phyloP scores from a whole-genome alignment of 2,797 vertebrate species.

The Pogonophryne albipinna region DNA sequence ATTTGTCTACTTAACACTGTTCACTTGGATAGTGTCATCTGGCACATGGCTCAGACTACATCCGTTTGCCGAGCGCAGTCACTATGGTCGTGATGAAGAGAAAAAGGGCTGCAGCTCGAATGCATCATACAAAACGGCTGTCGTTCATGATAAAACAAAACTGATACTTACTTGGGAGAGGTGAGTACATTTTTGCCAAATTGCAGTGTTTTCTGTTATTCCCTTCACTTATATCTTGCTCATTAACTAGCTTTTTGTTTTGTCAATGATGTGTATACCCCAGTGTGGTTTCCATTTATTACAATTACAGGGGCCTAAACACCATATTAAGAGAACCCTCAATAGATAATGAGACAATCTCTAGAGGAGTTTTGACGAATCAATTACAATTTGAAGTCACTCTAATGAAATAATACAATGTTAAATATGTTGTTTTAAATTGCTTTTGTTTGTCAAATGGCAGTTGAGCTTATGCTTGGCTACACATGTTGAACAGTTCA shows the following conservation, averaged over 20 bases:
- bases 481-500: background rate
- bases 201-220: background rate
- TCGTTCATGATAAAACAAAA: conserved; percentile 38
- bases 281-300: conserved; percentile 6
- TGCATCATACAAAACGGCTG: conserved; percentile 32
- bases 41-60: conserved; percentile 48
- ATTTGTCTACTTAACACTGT: conserved; percentile 75
- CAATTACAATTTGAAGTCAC: conserved; percentile 23
- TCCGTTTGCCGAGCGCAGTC: conserved; percentile 36
- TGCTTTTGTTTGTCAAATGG: conserved; percentile 1
- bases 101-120: conserved; percentile 27
- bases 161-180: conserved; percentile 44
- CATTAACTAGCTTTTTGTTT: conserved; percentile 14
- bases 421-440: conserved; percentile 6
- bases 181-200: conserved; percentile 72
- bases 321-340: conserved; percentile 31
- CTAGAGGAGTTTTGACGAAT: conserved; percentile 27
- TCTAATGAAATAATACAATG: conserved; percentile 25
- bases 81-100: conserved; percentile 29
- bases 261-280: conserved; percentile 4
- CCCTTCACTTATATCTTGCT: background rate
- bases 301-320: conserved; percentile 30
- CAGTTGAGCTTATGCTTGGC: background rate
- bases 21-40: conserved; percentile 70
- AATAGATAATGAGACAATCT: conserved; percentile 53